Evolutionary conservation across 30 jellyfish, hydroid and myxozoan species (phyloP), one percentile per base, ranked within the genome.

Genomic region (Haliclystus octoradiatus): DNA sequence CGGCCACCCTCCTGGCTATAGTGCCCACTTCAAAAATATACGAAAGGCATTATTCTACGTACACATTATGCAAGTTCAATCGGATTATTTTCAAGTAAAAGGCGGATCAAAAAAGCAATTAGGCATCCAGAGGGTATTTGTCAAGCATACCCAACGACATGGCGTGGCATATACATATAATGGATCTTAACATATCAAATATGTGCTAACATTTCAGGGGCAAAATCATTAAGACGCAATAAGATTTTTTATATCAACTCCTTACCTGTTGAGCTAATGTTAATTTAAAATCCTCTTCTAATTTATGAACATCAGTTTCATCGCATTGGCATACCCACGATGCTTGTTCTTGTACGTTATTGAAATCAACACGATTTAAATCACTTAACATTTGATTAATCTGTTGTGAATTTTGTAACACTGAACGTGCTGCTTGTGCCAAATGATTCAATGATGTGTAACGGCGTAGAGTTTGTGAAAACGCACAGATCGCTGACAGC

Each of bases 291-390:
- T 89, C 98, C 50, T 77, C 81, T 64, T 89, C 98, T 28, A 89
- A 80, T 70, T 89, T 89, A 13, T 71, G 85, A 14, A 89, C 93
- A 63, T 74, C 72, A 26, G 87, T 23, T 35, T 89, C 98, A 46
- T 89, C 93, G 51, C 98, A 89, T 40, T 89, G 98, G 78, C 98
- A 89, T 23, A 89, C 98, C 98, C 98, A 89, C 4, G 98, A 89
- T 24, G 98, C 93, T 62, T 89, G 98, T 40, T 89, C 98, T 80
- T 89, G 98, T 13, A 89, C 98, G 62, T 89, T 89, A 26, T 85
- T 89, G 72, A 89, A 89, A 62, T 89, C 98, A 2, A 89, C 98
- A 63, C 80, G 80, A 72, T 89, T 89, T 31, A 89, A 65, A 49
- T 89, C 98, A 26, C 82, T 73, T 95, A 94, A 89, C 98, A 89